Conservation (phyloP, 2,888 invertebrate genomes). For the Ecdyonurus torrentis region DNA sequence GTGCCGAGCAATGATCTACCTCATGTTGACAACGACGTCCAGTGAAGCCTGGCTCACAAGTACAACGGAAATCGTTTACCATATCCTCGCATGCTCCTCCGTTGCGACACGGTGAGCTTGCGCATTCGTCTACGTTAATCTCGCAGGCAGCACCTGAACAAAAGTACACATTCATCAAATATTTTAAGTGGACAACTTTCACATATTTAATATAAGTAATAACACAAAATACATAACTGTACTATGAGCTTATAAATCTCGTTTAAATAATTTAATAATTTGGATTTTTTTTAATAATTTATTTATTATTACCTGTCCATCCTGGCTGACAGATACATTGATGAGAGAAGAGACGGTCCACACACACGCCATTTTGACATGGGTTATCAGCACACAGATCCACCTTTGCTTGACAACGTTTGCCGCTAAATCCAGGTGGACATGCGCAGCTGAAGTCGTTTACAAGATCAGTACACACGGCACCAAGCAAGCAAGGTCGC, state of each 20-base stretch:
- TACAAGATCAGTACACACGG: slow-evolving; percentile 85
- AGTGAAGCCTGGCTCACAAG: slow-evolving; percentile 86
- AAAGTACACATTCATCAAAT: not conserved
- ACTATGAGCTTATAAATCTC: no score
- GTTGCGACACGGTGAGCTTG: slow-evolving; percentile 75
- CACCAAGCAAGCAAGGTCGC: slow-evolving; percentile 74
- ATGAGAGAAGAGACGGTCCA: slow-evolving; percentile 71
- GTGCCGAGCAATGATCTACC: slow-evolving; percentile 77
- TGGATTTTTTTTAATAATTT: no score
- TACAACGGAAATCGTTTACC: slow-evolving; percentile 68
- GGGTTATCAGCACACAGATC: slow-evolving; percentile 80
- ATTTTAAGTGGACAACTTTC: no score
- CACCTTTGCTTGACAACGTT: slow-evolving; percentile 88
- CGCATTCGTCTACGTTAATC: slow-evolving; percentile 82
- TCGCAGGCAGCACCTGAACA: slow-evolving; percentile 53
- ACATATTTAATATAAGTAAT: no score
- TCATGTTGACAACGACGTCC: slow-evolving; percentile 87
- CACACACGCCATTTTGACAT: slow-evolving; percentile 85
- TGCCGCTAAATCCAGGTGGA: slow-evolving; percentile 87
- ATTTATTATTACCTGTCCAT: slow-evolving; percentile 46
- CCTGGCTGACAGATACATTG: slow-evolving; percentile 86
- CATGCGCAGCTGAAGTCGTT: slow-evolving; percentile 90
- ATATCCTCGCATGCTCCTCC: slow-evolving; percentile 82
- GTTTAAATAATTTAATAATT: not conserved
- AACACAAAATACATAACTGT: no score